Evolutionary conservation across 2,113 vertebrate species (phyloP), one percentile per base, ranked within the genome.

Genomic region (Ascaphus truei): DNA sequence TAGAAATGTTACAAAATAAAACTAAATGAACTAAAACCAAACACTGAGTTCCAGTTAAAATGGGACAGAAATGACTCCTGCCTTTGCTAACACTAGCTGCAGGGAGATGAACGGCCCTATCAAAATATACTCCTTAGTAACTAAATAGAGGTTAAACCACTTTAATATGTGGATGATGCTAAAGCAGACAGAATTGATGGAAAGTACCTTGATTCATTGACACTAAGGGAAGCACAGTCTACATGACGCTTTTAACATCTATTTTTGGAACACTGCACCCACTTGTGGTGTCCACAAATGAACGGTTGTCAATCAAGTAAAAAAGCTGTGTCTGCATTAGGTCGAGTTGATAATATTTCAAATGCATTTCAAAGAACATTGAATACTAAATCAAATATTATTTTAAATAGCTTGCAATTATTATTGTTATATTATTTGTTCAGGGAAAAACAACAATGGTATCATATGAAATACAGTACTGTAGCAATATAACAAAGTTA

Each of bases 381-480:
- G 41, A 64, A 52, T 18, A n/a, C 33, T 53, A 64, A 52, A 64
- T 53, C 18, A 64, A 64, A 64, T 53, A 52, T 64, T 64, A 23
- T 43, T 66, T 30, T 43, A 31, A 20, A 36, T 16, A 55, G 43
- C 63, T 18, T 55, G 27, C 34, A 66, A 66, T 66, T 55, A 66
- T 66, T 56, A 27, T 43, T 33, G 27, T 29, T 23, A 47, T 41
- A 43, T 52, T 39, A 37, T 29, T 55, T 66, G 53, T 65, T 43
- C 30, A 51, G 62, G 62, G 43, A 41, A 56, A 62, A 66, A 27
- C 50, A 43, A 18, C 36, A 43, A 41, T 66, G 41, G 10, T 41
- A 39, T 66, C 2, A 55, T 66, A 53, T 41, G 48, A 53, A 65
- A 39, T n/a, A n/a, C n/a, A n/a, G n/a, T n/a, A n/a, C n/a, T n/a